phyloP scores from a whole-genome alignment of 2,113 vertebrate genomes.

The Dolichallabes microphthalmus region DNA sequence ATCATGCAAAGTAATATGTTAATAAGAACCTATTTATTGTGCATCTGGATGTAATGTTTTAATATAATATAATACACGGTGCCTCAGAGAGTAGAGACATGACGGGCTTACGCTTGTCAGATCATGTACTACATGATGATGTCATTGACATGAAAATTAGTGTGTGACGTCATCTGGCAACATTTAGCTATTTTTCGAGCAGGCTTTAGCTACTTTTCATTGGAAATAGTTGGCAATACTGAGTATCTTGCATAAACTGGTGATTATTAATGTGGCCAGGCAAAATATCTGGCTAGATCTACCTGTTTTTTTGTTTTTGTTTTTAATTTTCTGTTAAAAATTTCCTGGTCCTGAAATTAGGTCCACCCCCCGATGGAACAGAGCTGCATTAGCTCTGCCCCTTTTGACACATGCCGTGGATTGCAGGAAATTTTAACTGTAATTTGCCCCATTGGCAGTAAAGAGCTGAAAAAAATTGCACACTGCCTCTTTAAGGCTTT shows the following conservation, averaged over 20 bases:
- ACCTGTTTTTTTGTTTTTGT: neutral
- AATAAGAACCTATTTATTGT: too few species aligned
- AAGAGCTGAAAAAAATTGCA: neutral
- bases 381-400: neutral
- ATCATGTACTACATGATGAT: too few species aligned
- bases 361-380: neutral
- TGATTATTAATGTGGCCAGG: neutral
- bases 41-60: too few species aligned
- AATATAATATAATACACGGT: too few species aligned
- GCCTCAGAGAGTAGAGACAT: too few species aligned
- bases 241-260: neutral
- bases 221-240: too few species aligned
- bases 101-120: too few species aligned
- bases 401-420: neutral
- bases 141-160: too few species aligned
- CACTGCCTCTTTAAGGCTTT: neutral
- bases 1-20: too few species aligned
- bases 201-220: too few species aligned
- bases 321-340: neutral
- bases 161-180: too few species aligned
- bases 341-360: neutral
- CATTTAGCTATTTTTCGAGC: too few species aligned
- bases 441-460: conserved; percentile 1
- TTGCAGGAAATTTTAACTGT: neutral
- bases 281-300: neutral